Conservation (phyloP, 2,888 invertebrate species). For the Chorisops tibialis region DNA sequence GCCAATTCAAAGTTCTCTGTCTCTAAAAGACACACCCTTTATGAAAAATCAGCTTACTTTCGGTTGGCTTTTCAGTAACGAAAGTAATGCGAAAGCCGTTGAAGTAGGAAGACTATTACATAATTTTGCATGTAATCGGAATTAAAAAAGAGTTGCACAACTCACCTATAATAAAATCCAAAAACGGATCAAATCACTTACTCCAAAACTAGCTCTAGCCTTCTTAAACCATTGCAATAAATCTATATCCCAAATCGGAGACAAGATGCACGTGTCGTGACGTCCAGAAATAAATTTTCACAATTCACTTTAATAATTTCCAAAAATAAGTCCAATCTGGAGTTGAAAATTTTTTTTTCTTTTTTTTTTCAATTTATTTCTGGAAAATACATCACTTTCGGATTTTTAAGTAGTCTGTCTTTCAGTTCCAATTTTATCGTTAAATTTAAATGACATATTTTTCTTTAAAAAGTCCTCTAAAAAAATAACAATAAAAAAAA, state of each 20-base stretch:
- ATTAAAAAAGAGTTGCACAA: too few relatives aligned
- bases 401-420: background rate
- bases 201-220: too few relatives aligned
- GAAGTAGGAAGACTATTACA: too few relatives aligned
- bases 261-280: background rate
- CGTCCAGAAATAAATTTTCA: slow-evolving; percentile 5
- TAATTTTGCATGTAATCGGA: too few relatives aligned
- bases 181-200: too few relatives aligned
- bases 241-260: background rate
- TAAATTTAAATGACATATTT: background rate
- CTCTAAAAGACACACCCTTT: too few relatives aligned
- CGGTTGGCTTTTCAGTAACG: too few relatives aligned
- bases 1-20: too few relatives aligned
- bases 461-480: background rate
- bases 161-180: too few relatives aligned
- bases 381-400: background rate
- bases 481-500: background rate
- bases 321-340: slow-evolving; percentile 12
- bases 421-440: too few relatives aligned
- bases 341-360: slow-evolving; percentile 8
- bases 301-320: background rate
- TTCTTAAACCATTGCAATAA: background rate
- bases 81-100: too few relatives aligned
- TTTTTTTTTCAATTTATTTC: background rate
- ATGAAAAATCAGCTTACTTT: too few relatives aligned